Conservation (phyloP, 2,888 invertebrate species). For the Hypercompe scribonia region DNA sequence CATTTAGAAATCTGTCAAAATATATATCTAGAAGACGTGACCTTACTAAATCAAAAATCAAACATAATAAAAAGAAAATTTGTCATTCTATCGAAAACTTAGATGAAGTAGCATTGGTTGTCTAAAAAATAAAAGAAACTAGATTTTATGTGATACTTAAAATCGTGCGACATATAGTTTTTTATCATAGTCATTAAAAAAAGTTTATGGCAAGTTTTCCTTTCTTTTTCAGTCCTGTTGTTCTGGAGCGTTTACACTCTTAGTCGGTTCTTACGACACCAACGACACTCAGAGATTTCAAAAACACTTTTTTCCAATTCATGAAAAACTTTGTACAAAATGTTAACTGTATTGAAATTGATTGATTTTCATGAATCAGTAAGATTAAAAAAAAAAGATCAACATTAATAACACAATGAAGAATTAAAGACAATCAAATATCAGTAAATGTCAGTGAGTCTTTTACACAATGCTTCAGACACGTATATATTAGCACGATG, state of each 20-base stretch:
- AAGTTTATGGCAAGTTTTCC: too few species aligned
- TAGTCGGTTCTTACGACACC: too few species aligned
- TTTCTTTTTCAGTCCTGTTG: too few species aligned
- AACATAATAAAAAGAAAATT: neutral
- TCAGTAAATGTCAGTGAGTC: constrained; percentile 49
- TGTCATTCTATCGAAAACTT: neutral
- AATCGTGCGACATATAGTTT: neutral
- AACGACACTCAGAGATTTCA: too few species aligned
- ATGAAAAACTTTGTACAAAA: neutral
- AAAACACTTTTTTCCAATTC: too few species aligned
- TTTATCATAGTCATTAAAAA: too few species aligned
- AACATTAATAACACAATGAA: neutral
- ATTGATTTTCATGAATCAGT: too few species aligned
- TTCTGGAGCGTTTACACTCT: too few species aligned
- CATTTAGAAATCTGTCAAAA: neutral
- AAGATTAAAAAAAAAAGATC: neutral
- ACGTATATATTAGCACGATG: constrained; percentile 28
- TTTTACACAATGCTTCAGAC: constrained; percentile 32
- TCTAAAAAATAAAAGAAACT: neutral
- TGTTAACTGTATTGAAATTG: too few species aligned
- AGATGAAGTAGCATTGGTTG: neutral
- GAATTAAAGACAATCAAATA: neutral
- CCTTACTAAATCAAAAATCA: too few species aligned
- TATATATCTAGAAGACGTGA: neutral
- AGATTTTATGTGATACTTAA: neutral